A percentile compares a stretch with the other conserved stretches of the same genome.
phyloP scores from a whole-genome alignment of 64 coral and sea anemone species.

The Platygyra sinensis region DNA sequence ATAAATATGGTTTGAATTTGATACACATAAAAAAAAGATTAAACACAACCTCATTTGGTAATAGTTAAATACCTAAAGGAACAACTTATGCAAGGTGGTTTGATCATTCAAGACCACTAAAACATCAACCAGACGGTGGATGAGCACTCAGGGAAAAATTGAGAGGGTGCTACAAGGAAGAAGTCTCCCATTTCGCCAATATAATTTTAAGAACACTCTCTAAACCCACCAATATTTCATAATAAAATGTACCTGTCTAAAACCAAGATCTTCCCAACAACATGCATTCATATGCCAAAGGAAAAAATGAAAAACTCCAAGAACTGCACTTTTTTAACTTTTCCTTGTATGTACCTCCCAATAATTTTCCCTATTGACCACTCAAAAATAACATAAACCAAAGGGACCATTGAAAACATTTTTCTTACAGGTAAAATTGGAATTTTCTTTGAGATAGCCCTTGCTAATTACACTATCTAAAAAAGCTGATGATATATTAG shows the following conservation, averaged over 20 bases:
- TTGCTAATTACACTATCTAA: conserved; percentile 60
- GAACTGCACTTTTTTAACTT: too few relatives aligned
- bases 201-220: too few relatives aligned
- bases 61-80: not conserved
- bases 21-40: not conserved
- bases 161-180: not conserved
- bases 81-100: not conserved
- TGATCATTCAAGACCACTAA: not conserved
- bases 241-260: too few relatives aligned
- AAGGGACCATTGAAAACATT: conserved; percentile 63
- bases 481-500: conserved; percentile 37
- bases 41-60: not conserved
- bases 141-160: not conserved
- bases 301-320: too few relatives aligned
- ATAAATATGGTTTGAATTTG: not conserved
- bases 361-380: not conserved
- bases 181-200: not conserved
- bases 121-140: not conserved
- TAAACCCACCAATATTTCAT: too few relatives aligned
- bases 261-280: too few relatives aligned
- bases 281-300: too few relatives aligned
- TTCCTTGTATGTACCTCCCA: too few relatives aligned
- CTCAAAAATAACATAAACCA: conserved; percentile 66
- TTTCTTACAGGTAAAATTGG: conserved; percentile 60
- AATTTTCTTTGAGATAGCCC: conserved; percentile 37